Evolutionary conservation across 1,140 invertebrate genomes (phyloP).

Genomic region (Macrostomum lignano): DNA sequence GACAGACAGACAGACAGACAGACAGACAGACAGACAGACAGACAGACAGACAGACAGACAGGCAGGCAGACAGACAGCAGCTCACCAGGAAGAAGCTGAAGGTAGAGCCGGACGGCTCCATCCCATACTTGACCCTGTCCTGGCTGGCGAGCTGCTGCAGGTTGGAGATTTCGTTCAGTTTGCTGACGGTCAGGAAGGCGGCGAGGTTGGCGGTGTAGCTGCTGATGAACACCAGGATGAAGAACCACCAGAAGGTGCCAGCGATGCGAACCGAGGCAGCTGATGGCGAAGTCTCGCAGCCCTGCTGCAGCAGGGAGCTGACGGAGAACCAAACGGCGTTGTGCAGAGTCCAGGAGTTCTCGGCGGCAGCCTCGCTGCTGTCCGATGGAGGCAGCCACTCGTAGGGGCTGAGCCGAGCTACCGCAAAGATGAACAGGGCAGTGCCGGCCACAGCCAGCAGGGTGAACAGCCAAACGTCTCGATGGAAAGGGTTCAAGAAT

Average conservation of each 20-base stretch:
- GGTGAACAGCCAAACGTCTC: constrained; percentile 27
- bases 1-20: too few relatives aligned
- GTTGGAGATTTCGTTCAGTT: constrained; percentile 14
- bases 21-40: too few relatives aligned
- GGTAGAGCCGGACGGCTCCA: constrained; percentile 15
- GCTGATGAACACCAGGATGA: constrained; percentile 75
- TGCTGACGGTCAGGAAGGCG: constrained; percentile 68
- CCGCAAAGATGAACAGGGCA: constrained; percentile 47
- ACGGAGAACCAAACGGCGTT: constrained; percentile 6
- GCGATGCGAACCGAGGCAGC: constrained; percentile 7
- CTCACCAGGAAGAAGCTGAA: constrained; percentile 17
- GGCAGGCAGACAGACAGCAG: too few relatives aligned
- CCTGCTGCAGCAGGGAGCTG: neutral
- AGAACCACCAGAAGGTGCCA: constrained; percentile 53
- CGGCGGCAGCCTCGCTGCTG: too few relatives aligned
- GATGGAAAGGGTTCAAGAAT: too few relatives aligned
- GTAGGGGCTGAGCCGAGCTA: constrained; percentile 66
- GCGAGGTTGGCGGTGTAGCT: constrained; percentile 80
- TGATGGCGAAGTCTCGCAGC: constrained; percentile 5
- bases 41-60: too few relatives aligned
- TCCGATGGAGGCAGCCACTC: constrained; percentile 43
- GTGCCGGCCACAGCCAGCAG: constrained; percentile 30
- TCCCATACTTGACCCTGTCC: constrained; percentile 21
- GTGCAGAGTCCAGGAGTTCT: constrained; percentile 60
- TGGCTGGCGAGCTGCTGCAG: constrained; percentile 22